Evolutionary conservation across 30 jellyfish, hydroid and myxozoan genomes (phyloP).

Genomic region (Chrysaora quinquecirrha): DNA sequence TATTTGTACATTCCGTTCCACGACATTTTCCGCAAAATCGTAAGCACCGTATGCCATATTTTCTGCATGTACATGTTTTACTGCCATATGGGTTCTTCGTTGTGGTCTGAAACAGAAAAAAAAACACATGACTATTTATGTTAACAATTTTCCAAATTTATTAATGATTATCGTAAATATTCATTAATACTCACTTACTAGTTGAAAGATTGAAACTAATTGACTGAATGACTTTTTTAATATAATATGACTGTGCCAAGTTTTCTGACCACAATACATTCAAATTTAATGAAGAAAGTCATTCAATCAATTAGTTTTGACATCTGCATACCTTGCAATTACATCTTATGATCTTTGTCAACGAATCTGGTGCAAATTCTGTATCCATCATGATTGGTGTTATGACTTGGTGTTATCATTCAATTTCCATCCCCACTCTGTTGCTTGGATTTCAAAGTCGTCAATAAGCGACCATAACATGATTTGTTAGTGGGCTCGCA

Average conservation of each 20-base stretch:
- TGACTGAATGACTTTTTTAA: no score
- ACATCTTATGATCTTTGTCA: slow-evolving; percentile 33
- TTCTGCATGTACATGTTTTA: slow-evolving; percentile 7
- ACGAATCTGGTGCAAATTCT: slow-evolving; percentile 37
- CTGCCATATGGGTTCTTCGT: slow-evolving; percentile 15
- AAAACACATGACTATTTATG: no score
- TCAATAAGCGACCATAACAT: no score
- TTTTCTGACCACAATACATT: no score
- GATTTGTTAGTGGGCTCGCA: slow-evolving; percentile 9
- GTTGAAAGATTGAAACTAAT: neutral
- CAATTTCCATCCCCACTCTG: slow-evolving; percentile 43
- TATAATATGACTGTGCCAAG: no score
- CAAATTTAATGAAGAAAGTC: no score
- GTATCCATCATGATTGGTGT: slow-evolving; percentile 38
- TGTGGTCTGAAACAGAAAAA: slow-evolving; percentile 1
- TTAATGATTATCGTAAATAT: no score
- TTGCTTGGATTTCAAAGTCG: slow-evolving; percentile 38
- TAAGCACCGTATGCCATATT: slow-evolving; percentile 15
- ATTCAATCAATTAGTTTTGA: no score
- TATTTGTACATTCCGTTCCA: slow-evolving; percentile 16
- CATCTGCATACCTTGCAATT: slow-evolving; percentile 22
- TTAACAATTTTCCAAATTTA: no score
- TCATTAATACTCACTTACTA: no score
- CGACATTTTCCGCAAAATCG: slow-evolving; percentile 19
- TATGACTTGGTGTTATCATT: neutral